These are phyloP conservation scores for Eupelmus urozonus DNA, from an alignment of 2,888 invertebrate genomes.

Conservation along the genomic window DNA sequence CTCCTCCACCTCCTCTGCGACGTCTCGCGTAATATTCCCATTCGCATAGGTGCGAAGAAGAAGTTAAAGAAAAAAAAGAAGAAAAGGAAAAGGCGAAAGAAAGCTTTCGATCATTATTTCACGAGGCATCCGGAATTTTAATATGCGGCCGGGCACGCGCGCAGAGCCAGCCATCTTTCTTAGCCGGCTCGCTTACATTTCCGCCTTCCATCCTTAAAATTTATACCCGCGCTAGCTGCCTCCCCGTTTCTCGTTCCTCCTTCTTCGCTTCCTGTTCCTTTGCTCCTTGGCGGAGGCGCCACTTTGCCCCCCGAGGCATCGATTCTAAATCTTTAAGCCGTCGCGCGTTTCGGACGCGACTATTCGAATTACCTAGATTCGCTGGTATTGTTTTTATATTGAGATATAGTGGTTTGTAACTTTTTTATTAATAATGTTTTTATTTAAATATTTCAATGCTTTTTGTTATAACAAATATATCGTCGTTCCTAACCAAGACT, in stretches of 20 bases:
- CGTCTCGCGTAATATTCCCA: slow-evolving; percentile 6
- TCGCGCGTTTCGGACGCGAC: neutral
- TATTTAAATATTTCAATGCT: too few species aligned
- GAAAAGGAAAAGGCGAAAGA: slow-evolving; percentile 12
- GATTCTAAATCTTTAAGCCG: slow-evolving; percentile 28
- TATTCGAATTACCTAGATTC: neutral
- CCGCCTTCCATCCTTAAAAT: slow-evolving; percentile 59
- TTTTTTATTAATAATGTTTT: too few species aligned
- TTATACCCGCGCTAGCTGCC: slow-evolving; percentile 53
- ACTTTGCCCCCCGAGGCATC: slow-evolving; percentile 24
- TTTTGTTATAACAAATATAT: too few species aligned
- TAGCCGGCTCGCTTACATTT: slow-evolving; percentile 55
- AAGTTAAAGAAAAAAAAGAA: neutral
- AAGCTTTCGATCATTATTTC: slow-evolving; percentile 68
- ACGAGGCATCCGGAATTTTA: slow-evolving; percentile 71
- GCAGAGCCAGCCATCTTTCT: slow-evolving; percentile 57
- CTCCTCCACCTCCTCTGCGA: neutral
- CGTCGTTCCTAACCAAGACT: too few species aligned
- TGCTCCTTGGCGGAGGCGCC: neutral
- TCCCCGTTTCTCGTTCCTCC: neutral
- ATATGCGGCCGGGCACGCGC: slow-evolving; percentile 62
- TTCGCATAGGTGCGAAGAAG: slow-evolving; percentile 6
- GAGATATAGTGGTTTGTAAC: too few species aligned
- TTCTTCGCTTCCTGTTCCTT: neutral
- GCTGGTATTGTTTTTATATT: too few species aligned